Conservation (phyloP, 2,888 invertebrate species). For the Litoditis marina region DNA sequence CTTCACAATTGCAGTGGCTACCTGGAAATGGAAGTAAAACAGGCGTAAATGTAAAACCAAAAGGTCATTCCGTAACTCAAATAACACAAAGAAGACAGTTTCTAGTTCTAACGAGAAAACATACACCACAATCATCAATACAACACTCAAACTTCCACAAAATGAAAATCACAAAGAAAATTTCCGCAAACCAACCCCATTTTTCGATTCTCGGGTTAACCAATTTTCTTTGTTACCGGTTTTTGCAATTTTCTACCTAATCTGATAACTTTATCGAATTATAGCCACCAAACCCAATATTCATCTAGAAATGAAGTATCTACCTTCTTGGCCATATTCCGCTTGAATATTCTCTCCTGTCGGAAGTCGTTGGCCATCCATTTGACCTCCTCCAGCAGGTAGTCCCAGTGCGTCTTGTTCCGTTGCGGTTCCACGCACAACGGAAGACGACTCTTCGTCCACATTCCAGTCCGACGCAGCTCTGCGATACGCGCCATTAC, state of each 20-base stretch:
- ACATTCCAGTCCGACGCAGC: slow-evolving; percentile 86
- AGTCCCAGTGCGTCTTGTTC: slow-evolving; percentile 95
- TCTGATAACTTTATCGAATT: background rate
- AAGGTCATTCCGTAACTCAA: too few species aligned
- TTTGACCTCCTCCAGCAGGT: slow-evolving; percentile 90
- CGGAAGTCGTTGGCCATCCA: slow-evolving; percentile 97
- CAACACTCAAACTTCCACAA: too few species aligned
- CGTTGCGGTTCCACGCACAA: slow-evolving; percentile 80
- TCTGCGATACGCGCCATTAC: slow-evolving; percentile 88
- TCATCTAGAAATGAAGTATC: background rate
- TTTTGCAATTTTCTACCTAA: too few species aligned
- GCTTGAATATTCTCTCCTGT: slow-evolving; percentile 96
- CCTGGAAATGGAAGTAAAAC: slow-evolving; percentile 6
- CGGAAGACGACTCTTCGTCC: slow-evolving; percentile 71
- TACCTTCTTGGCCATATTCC: slow-evolving; percentile 62
- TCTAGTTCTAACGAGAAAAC: too few species aligned
- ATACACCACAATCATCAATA: too few species aligned
- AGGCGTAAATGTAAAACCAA: too few species aligned
- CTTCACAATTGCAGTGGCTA: slow-evolving; percentile 28
- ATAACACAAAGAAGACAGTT: too few species aligned
- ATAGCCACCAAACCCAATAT: slow-evolving; percentile 5
- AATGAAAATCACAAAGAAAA: too few species aligned
- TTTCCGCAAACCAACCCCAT: too few species aligned
- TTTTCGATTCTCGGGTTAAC: too few species aligned
- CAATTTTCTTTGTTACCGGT: too few species aligned